These are phyloP conservation scores for Carollia perspicillata DNA, from an alignment of 2,113 vertebrate species.

Conservation along the genomic window DNA sequence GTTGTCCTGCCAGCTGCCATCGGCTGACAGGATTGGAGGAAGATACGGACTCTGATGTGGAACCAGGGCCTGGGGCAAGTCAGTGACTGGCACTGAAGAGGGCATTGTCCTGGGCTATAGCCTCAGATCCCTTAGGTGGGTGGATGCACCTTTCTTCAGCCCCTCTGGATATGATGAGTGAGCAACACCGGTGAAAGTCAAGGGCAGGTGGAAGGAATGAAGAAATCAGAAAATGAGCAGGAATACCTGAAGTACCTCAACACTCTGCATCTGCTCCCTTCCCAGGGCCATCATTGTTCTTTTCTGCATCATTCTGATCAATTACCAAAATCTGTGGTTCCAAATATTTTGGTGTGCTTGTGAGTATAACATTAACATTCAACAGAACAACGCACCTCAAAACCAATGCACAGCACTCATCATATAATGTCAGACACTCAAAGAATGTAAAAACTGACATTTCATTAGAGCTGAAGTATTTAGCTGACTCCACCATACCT, in stretches of 20 bases:
- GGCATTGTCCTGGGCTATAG: not conserved
- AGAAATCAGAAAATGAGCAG: not conserved
- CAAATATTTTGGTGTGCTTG: not conserved
- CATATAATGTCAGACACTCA: not conserved
- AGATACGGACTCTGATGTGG: not conserved
- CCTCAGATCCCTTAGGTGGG: too few relatives aligned
- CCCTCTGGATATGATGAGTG: not conserved
- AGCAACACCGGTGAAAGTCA: not conserved
- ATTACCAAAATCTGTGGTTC: not conserved
- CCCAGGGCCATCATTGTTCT: not conserved
- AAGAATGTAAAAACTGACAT: not conserved
- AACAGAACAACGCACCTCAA: not conserved
- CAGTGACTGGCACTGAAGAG: not conserved
- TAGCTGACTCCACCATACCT: slow-evolving; percentile 3
- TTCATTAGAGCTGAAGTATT: not conserved
- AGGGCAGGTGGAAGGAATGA: not conserved
- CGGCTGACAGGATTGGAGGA: not conserved
- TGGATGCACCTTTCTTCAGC: not conserved
- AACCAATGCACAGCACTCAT: not conserved
- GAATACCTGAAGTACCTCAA: not conserved
- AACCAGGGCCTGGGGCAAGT: not conserved
- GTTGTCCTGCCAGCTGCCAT: not conserved
- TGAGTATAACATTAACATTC: not conserved
- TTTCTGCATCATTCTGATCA: not conserved
- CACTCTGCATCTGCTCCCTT: not conserved